Conservation (phyloP, 2,113 vertebrate genomes). For the Sinocyclocheilus rhinocerous region DNA sequence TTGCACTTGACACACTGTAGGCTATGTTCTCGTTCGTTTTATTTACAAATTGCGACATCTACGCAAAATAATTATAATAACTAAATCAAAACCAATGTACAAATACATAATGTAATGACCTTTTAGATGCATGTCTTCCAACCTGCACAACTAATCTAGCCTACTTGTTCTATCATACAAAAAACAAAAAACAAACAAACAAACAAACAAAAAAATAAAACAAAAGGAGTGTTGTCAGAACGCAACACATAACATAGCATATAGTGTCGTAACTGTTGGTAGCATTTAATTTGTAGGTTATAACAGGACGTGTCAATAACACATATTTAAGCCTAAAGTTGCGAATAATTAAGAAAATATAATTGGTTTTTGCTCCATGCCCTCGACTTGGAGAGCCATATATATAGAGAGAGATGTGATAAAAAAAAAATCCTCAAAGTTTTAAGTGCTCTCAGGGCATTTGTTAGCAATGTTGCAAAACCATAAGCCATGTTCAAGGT, state of each 20-base stretch:
- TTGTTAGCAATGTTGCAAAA: not conserved
- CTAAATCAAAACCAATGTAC: too few relatives aligned
- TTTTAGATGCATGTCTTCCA: not conserved
- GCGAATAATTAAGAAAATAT: not conserved
- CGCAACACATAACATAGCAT: too few relatives aligned
- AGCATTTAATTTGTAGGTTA: not conserved
- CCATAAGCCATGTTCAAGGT: constrained; percentile 16
- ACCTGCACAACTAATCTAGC: not conserved
- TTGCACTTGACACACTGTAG: not conserved
- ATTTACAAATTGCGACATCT: not conserved
- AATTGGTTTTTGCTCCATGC: not conserved
- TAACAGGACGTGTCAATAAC: not conserved
- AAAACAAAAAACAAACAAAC: too few relatives aligned
- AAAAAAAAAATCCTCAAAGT: constrained; percentile 3
- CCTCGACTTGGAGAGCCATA: constrained; percentile 16
- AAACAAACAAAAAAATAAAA: too few relatives aligned
- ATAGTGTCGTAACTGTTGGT: not conserved
- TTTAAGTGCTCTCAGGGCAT: constrained; percentile 7
- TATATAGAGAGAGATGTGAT: not conserved
- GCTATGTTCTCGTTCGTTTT: not conserved
- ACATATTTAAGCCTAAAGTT: not conserved
- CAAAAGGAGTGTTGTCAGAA: too few relatives aligned
- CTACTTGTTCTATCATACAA: too few relatives aligned
- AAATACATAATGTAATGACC: not conserved
- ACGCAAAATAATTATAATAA: not conserved